Evolutionary conservation across 1,140 invertebrate species (phyloP).

Genomic region (Bombyx mandarina): DNA sequence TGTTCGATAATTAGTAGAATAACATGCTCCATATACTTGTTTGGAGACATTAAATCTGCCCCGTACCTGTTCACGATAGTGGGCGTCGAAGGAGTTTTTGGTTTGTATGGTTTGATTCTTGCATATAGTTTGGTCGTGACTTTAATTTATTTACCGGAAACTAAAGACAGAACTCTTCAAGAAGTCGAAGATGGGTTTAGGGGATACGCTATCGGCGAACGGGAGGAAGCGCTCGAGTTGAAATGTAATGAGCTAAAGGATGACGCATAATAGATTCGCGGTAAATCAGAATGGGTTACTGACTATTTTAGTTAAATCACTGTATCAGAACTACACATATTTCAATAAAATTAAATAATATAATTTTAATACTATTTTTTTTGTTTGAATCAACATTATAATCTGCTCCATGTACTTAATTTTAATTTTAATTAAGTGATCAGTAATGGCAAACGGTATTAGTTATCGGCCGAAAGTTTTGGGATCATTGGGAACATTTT

Average conservation of each 20-base stretch:
- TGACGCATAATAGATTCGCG: conserved; percentile 27
- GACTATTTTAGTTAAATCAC: too few relatives aligned
- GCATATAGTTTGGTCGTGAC: conserved; percentile 23
- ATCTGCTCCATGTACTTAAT: too few relatives aligned
- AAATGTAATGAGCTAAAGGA: conserved; percentile 31
- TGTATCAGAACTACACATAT: too few relatives aligned
- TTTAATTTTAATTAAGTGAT: too few relatives aligned
- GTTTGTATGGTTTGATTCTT: conserved; percentile 21
- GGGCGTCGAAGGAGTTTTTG: conserved; percentile 28
- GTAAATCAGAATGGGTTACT: conserved; percentile 12
- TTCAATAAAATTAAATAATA: too few relatives aligned
- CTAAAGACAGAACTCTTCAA: conserved; percentile 38
- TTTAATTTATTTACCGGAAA: conserved; percentile 32
- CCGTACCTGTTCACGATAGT: conserved; percentile 24
- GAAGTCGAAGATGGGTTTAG: conserved; percentile 43
- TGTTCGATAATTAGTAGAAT: conserved; percentile 33
- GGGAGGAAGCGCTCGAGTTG: conserved; percentile 33
- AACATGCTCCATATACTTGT: conserved; percentile 31
- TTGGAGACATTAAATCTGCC: conserved; percentile 33
- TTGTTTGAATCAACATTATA: too few relatives aligned
- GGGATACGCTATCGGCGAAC: conserved; percentile 27
- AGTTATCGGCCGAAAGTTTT: too few relatives aligned
- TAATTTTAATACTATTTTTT: too few relatives aligned
- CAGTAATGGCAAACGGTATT: too few relatives aligned
- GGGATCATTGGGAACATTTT: too few relatives aligned